Percentiles rank a stretch among this genome's conserved stretches.
Conservation (phyloP, 2,888 invertebrate species). For the Microctonus brassicae region DNA sequence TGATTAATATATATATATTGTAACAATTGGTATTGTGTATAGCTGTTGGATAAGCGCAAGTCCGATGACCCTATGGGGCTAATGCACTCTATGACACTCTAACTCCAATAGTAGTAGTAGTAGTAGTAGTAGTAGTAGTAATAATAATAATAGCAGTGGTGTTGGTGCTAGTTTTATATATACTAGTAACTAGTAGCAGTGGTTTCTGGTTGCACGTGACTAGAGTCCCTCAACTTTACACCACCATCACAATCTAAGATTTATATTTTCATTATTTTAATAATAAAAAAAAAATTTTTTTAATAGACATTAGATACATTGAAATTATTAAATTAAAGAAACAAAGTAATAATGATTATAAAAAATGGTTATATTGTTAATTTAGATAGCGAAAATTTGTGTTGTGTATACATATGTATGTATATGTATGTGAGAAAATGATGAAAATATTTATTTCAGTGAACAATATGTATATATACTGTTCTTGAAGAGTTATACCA, state of each 20-base stretch:
- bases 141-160: not conserved
- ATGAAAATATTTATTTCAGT: conserved; percentile 12
- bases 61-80: conserved; percentile 66
- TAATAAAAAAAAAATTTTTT: no score
- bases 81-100: conserved; percentile 55
- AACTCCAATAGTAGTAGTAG: conserved; percentile 16
- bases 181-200: not conserved
- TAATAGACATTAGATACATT: no score
- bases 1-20: conserved; percentile 27
- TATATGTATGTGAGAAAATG: conserved; percentile 12
- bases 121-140: conserved; percentile 28
- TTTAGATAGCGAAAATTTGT: no score
- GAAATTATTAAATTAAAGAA: no score
- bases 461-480: no score
- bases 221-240: conserved; percentile 20
- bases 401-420: no score
- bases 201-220: conserved; percentile 16
- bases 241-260: no score
- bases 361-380: no score
- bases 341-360: no score
- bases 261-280: no score
- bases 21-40: conserved; percentile 27
- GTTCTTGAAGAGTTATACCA: not conserved
- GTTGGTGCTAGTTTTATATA: not conserved
- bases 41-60: conserved; percentile 45